Base-by-base conservation (phyloP, 2,113 vertebrate species). In the Piprites chloris region DNA sequence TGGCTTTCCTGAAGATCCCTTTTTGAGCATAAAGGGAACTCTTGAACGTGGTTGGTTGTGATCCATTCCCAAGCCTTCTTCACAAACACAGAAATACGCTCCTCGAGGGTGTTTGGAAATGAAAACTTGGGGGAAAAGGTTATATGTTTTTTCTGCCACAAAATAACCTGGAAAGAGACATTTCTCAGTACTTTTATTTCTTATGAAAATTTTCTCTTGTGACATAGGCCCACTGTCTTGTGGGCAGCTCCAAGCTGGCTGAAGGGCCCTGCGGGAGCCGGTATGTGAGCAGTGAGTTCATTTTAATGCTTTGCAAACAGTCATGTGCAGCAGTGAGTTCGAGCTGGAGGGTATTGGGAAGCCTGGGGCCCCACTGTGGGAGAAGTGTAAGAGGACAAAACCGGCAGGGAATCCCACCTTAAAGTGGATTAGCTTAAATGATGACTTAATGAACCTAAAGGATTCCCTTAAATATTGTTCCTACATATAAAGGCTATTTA, bases 11-110 rank as follows among this genome's bases (percentile, higher is more conserved):
- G 52, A 76, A 61, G 81, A 61, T 94, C 91, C 74, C 67, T 79
- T 71, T 95, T 67, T 79, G 90, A 90, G 65, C 85, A 88, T 95
- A 95, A 96, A 96, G 92, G 72, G 89, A 94, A 49, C 53, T 28
- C 65, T 80, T 78, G 50, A 81, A 88, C 65, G 18, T 84, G 62
- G 85, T 19, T 94, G 71, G 26, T 79, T 87, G 79, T 61, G 67
- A 85, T 77, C n/a, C 5, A 8, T 94, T 92, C 76, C 63, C 67
- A 18, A n/a, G 76, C 66, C 88, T 95, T 92, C 95, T 89, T 90
- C 91, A 72, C 79, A 95, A 93, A 88, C 78, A 75, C 39, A 85
- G 80, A 93, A 92, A 96, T 82, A 87, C 17, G 22, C 9, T 67
- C 37, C 91, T 88, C 83, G 23, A 93, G 79, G 92, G 81, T 62